These are phyloP conservation scores for Lepidurus couesii DNA, from an alignment of 1,140 invertebrate species.

Conservation along the genomic window DNA sequence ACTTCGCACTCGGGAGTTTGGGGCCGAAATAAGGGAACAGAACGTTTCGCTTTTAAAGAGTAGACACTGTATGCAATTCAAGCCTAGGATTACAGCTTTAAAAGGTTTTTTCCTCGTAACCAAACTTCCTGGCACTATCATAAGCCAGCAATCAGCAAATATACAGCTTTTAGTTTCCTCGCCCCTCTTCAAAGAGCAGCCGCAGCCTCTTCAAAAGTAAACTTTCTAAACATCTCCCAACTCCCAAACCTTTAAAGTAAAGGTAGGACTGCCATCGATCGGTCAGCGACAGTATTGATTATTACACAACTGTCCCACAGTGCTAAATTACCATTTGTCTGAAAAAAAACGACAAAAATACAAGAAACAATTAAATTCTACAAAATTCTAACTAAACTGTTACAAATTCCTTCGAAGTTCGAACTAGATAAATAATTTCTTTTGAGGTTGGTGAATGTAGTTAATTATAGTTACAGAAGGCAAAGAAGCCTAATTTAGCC, in stretches of 20 bases:
- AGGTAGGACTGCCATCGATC: background rate
- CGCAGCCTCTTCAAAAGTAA: background rate
- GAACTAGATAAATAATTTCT: no score
- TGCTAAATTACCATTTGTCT: no score
- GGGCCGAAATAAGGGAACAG: background rate
- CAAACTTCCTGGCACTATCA: background rate
- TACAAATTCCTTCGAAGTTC: no score
- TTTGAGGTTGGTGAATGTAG: no score
- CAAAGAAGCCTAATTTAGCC: no score
- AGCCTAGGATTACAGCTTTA: background rate
- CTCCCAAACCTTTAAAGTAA: background rate
- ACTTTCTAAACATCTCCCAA: background rate
- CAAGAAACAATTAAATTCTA: no score
- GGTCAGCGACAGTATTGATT: no score
- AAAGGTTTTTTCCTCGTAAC: background rate
- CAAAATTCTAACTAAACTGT: no score
- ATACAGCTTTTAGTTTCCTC: background rate
- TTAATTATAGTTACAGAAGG: no score
- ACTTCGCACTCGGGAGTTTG: background rate
- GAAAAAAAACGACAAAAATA: no score
- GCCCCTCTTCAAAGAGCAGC: background rate
- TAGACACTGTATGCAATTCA: background rate
- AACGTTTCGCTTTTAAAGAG: no score
- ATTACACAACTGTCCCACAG: no score
- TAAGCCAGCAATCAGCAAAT: conserved; percentile 15